Conservation (phyloP, 2,797 vertebrate species). For the Brachymystax lenok region DNA sequence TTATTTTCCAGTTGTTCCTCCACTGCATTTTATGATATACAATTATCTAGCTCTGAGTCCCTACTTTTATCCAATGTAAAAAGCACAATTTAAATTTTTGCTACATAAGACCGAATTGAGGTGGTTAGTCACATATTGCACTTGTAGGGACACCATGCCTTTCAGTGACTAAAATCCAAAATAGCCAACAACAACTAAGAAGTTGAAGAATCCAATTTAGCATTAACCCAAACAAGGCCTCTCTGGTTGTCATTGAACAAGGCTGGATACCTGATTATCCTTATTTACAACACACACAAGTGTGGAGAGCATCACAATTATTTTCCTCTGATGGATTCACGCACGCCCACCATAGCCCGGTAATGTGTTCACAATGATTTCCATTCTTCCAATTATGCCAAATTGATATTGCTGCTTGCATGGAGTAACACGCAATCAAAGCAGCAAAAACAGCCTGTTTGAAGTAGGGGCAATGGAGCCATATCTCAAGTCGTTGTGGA, state of each 20-base stretch:
- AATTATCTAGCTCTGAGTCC: no score
- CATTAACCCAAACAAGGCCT: constrained; percentile 48
- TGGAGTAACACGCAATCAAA: constrained; percentile 62
- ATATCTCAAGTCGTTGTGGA: constrained; percentile 68
- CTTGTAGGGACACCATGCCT: neutral
- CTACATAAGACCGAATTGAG: no score
- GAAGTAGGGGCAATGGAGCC: constrained; percentile 72
- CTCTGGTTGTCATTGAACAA: constrained; percentile 65
- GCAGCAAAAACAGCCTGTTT: constrained; percentile 62
- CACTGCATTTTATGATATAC: no score
- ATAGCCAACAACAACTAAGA: neutral
- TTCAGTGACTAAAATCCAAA: neutral
- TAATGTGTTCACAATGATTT: constrained; percentile 64
- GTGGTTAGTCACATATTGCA: neutral
- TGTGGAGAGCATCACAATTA: constrained; percentile 39
- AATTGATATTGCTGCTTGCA: constrained; percentile 54
- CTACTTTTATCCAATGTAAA: no score
- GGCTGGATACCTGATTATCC: constrained; percentile 70
- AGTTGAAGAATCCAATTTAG: neutral
- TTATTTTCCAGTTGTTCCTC: no score
- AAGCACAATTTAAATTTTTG: no score
- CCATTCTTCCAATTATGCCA: constrained; percentile 57
- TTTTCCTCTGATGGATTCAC: neutral
- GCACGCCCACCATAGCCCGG: constrained; percentile 17
- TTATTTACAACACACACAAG: constrained; percentile 65